Evolutionary conservation across 1,140 invertebrate species (phyloP).

Genomic region (Apolygus lucorum): DNA sequence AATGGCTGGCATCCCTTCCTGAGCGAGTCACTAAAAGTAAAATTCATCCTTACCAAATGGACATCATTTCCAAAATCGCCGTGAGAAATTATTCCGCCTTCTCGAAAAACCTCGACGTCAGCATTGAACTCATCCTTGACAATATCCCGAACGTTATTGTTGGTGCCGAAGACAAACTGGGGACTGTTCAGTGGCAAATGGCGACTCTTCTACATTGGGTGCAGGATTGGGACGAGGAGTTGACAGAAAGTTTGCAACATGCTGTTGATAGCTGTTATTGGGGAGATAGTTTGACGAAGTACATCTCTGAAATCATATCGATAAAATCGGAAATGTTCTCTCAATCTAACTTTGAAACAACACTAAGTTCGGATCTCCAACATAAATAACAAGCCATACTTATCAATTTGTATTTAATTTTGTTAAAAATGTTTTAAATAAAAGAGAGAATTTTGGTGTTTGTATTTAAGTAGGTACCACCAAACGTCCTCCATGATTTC

Average conservation of each 20-base stretch:
- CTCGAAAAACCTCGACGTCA: constrained; percentile 17
- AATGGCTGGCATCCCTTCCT: constrained; percentile 25
- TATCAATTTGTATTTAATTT: no score
- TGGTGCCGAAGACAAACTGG: neutral
- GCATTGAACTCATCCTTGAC: constrained; percentile 26
- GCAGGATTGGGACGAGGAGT: constrained; percentile 23
- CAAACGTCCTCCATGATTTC: no score
- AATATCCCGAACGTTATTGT: constrained; percentile 21
- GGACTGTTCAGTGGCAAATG: constrained; percentile 14
- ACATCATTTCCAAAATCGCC: constrained; percentile 23
- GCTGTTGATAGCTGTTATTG: constrained; percentile 17
- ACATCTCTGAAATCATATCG: constrained; percentile 23
- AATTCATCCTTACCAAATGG: constrained; percentile 4
- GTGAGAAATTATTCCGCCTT: constrained; percentile 23
- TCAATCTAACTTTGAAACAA: no score
- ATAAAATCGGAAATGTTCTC: no score
- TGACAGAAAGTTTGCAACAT: constrained; percentile 11
- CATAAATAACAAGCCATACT: no score
- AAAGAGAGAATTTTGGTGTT: no score
- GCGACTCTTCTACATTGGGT: constrained; percentile 26
- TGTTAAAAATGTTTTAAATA: no score
- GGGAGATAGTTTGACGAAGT: constrained; percentile 14
- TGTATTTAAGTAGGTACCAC: no score
- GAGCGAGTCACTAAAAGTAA: constrained; percentile 9
- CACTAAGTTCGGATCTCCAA: no score